Base-by-base conservation (phyloP, 1,140 invertebrate species). In the Prorops nasuta region DNA sequence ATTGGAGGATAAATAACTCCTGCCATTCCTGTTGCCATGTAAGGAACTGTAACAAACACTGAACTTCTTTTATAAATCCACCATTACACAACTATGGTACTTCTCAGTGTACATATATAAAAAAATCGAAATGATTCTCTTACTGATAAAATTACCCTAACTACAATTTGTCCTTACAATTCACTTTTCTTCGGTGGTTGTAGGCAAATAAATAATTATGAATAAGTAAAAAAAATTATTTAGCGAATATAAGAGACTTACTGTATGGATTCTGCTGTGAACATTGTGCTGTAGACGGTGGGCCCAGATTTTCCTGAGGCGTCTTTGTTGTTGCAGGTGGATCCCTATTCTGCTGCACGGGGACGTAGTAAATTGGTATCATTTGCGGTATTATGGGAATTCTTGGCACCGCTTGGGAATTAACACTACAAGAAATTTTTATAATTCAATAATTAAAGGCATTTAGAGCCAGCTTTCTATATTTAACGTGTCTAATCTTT, bases 291-390 rank as follows among this genome's bases (percentile, higher is more conserved):
- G 10, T 28, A 6, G 19, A 44, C 7, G 67, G 49, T 19, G 62
- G 45, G 36, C 53, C 53, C 3, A 66, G 31, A 51, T 60, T 63
- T 19, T 75, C 57, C 17, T 71, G 63, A 38, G 60, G 50, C 28
- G 15, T 6, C 9, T 36, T 48, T 24, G 24, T 3, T 14, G 36
- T 18, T 14, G 36, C 28, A 2, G 38, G n/a, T 16, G 52, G 39
- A 14, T 60, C 51, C 19, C 20, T 51, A 1, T 44, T 21, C 64
- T 51, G 19, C 54, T 7, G 4, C 2, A 79, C 66, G 17, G 84
- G 80, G 37, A 86, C 76, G 48, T 84, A 85, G 58, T 84, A 86
- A 16, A 86, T 66, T 15, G 83, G 83, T 52, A 82, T 67, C 65
- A 84, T 76, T 12, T 77, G 77, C 60, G 59, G 57, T 21, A 72